Percentiles rank a stretch among this genome's conserved stretches.
Conservation (phyloP, 2,888 invertebrate species). For the Iselma pallidipennis region DNA sequence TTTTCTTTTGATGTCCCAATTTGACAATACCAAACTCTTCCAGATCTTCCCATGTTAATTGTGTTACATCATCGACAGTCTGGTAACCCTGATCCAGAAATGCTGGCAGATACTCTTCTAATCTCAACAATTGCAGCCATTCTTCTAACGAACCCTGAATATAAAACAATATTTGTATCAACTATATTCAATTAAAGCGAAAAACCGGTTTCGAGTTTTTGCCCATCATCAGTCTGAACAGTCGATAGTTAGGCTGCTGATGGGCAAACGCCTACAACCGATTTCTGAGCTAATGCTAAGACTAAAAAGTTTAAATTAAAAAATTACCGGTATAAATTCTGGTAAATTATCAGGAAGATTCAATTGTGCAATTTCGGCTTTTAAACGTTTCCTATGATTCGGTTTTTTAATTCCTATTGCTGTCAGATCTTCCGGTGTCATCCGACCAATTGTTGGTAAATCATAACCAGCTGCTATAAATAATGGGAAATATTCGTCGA, state of each 20-base stretch:
- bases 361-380: slow-evolving; percentile 93
- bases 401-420: slow-evolving; percentile 95
- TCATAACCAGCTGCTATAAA: slow-evolving; percentile 97
- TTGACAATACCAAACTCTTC: slow-evolving; percentile 96
- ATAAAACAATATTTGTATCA: slow-evolving; percentile 4
- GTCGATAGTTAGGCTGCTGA: slow-evolving; percentile 4
- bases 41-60: slow-evolving; percentile 97
- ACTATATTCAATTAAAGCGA: no score
- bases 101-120: slow-evolving; percentile 91
- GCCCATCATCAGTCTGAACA: no score
- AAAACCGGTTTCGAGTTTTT: no score
- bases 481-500: slow-evolving; percentile 92
- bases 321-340: slow-evolving; percentile 89
- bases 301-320: slow-evolving; percentile 13
- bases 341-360: slow-evolving; percentile 94
- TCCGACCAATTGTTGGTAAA: slow-evolving; percentile 95
- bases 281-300: slow-evolving; percentile 5
- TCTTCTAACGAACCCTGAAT: slow-evolving; percentile 89
- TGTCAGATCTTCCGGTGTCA: slow-evolving; percentile 96
- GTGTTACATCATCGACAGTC: slow-evolving; percentile 91
- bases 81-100: slow-evolving; percentile 92
- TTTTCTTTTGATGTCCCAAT: slow-evolving; percentile 97
- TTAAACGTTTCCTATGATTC: slow-evolving; percentile 92
- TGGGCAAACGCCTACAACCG: not conserved
- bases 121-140: slow-evolving; percentile 87